phyloP scores from a whole-genome alignment of 2,113 vertebrate genomes.

The Hyperopisus bebe region DNA sequence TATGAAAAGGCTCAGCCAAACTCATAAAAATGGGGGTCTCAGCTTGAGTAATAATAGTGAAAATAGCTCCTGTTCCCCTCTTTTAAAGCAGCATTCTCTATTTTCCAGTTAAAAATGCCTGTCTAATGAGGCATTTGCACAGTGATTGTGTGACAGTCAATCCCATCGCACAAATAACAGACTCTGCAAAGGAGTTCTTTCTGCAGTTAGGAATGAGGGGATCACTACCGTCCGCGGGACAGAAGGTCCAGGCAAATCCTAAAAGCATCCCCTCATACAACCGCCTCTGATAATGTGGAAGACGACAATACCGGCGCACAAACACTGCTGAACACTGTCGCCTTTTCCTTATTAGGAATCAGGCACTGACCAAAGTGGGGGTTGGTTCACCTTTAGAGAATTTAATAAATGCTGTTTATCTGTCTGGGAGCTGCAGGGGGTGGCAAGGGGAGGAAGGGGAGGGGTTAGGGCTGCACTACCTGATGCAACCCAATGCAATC shows the following conservation, averaged over 20 bases:
- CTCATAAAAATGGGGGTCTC: not conserved
- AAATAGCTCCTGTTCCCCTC: not conserved
- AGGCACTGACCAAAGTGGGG: not conserved
- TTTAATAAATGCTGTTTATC: slow-evolving; percentile 72
- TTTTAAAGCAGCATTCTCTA: not conserved
- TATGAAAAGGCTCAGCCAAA: not conserved
- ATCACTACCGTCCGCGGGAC: not conserved
- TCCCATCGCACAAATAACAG: not conserved
- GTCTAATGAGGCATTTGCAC: not conserved
- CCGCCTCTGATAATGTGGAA: not conserved
- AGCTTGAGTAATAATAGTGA: not conserved
- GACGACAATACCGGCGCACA: not conserved
- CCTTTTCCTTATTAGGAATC: not conserved
- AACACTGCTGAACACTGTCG: not conserved
- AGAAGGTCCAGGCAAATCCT: not conserved
- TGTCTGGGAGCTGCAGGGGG: slow-evolving; percentile 46
- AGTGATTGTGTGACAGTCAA: not conserved
- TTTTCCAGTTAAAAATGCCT: not conserved
- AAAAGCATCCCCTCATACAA: not conserved
- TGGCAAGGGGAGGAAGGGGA: not conserved
- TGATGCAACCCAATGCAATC: slow-evolving; percentile 68
- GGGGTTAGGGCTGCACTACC: slow-evolving; percentile 36
- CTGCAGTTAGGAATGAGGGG: not conserved
- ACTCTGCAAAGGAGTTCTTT: not conserved
- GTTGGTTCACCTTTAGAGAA: slow-evolving; percentile 35